Base-by-base conservation (phyloP, 2,888 invertebrate genomes). In the Lepidochrysops patricia region DNA sequence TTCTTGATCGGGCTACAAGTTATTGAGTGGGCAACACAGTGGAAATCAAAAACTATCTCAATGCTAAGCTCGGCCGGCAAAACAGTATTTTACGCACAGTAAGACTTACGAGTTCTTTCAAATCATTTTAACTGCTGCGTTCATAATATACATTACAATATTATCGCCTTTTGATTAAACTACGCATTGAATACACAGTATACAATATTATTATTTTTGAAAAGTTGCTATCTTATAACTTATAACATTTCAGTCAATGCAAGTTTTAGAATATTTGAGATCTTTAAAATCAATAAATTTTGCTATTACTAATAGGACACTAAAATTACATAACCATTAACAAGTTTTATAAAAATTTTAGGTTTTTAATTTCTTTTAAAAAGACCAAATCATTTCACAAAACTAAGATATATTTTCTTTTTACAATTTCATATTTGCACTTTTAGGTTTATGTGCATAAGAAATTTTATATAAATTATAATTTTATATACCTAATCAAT, bases 221-320 rank as follows among this genome's bases (percentile, higher is more conserved):
- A 29, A 15, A 29, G 27, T 52, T 52, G 13, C 35, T 13, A 27
- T 15, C 4, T 13, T 52, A 7, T n/a, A n/a, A n/a, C n/a, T n/a
- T n/a, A n/a, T n/a, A n/a, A n/a, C 4, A 15, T 12, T 32, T 54
- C 54, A 54, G 54, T 54, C 52, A 29, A 27, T 29, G 9, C 27
- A 32, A 15, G 7, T 5, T 29, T 19, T 54, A 15, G 6, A 23
- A 52, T 6, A 52, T 29, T 52, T 52, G 54, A 54, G 54, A 54
- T 54, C 54, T 54, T 32, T 54, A 19, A 32, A 54, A 32, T 29
- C 19, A 23, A 54, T 15, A 19, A 54, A 54, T 32, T 32, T 54
- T 4, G 32, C 32, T 32, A 29, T 29, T 19, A 32, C 29, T 32
- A 54, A n/a, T 1, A 15, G 52, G 54, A 32, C 29, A 52, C 27